Conservation (phyloP, 2,113 vertebrate species). For the Oncorhynchus tshawytscha region DNA sequence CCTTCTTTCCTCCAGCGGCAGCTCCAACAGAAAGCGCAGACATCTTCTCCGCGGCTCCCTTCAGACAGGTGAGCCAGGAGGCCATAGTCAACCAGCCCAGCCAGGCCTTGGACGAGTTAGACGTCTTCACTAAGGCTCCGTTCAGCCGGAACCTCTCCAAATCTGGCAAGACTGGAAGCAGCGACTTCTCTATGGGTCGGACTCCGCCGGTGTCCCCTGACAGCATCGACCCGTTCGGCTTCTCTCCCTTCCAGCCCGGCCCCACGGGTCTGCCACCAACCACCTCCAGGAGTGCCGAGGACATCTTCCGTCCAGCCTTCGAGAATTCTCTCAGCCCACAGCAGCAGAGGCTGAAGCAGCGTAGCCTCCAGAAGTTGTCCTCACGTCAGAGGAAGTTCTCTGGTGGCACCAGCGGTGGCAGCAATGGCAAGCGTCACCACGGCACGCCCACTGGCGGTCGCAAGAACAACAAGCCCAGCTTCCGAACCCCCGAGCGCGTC, state of each 20-base stretch:
- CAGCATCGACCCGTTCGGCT: conserved; percentile 86
- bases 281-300: conserved; percentile 73
- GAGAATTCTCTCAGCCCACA: conserved; percentile 82
- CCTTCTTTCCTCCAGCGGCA: conserved; percentile 74
- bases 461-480: conserved; percentile 82
- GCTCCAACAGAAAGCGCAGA: conserved; percentile 44
- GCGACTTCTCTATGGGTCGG: conserved; percentile 45
- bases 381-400: conserved; percentile 82
- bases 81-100: neutral
- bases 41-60: conserved; percentile 60
- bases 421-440: conserved; percentile 88
- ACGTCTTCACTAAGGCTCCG: conserved; percentile 95
- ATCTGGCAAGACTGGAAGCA: conserved; percentile 54
- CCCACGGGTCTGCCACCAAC: conserved; percentile 39
- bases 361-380: conserved; percentile 88
- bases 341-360: conserved; percentile 86
- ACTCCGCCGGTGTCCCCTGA: conserved; percentile 71
- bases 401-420: conserved; percentile 72
- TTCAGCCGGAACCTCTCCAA: conserved; percentile 83
- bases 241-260: conserved; percentile 84
- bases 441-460: conserved; percentile 82
- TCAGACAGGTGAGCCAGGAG: conserved; percentile 63
- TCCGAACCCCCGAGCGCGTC: conserved; percentile 87
- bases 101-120: conserved; percentile 80
- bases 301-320: conserved; percentile 79